Percentiles rank a stretch among this genome's conserved stretches.
Conservation (phyloP, 2,888 invertebrate genomes). For the Ophion costatus region DNA sequence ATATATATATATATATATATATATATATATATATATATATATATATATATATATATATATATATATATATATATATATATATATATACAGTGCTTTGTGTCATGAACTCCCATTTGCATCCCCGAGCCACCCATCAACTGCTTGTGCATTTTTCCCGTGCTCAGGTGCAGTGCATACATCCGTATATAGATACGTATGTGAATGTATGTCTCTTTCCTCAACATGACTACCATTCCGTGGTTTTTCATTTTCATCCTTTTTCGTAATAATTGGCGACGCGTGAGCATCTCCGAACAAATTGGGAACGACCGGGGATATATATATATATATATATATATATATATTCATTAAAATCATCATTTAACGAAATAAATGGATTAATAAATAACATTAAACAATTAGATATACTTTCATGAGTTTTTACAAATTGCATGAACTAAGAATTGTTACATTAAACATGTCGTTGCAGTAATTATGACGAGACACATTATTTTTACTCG, state of each 20-base stretch:
- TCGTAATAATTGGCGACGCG: conserved; percentile 33
- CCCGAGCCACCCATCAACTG: conserved; percentile 32
- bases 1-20: not conserved
- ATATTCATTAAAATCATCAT: too few relatives aligned
- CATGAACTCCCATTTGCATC: conserved; percentile 67
- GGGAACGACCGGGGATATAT: conserved; percentile 1
- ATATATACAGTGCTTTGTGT: conserved; percentile 25
- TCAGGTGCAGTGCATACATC: conserved; percentile 28
- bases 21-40: not conserved
- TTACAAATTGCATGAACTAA: too few relatives aligned
- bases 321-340: too few relatives aligned
- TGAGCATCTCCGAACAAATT: conserved; percentile 31
- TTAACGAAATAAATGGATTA: too few relatives aligned
- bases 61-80: conserved; percentile 23
- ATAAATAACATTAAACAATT: too few relatives aligned
- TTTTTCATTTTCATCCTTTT: conserved; percentile 41
- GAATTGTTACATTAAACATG: too few relatives aligned
- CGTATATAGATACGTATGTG: not conserved
- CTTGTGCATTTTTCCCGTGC: conserved; percentile 7
- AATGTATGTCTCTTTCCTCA: conserved; percentile 10
- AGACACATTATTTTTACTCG: too few relatives aligned
- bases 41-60: conserved; percentile 34
- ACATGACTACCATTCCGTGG: conserved; percentile 8
- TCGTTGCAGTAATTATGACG: too few relatives aligned
- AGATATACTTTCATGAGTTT: too few relatives aligned